Evolutionary conservation across 2,113 vertebrate genomes (phyloP).

Genomic region (Rhegmatorhina hoffmannsi): DNA sequence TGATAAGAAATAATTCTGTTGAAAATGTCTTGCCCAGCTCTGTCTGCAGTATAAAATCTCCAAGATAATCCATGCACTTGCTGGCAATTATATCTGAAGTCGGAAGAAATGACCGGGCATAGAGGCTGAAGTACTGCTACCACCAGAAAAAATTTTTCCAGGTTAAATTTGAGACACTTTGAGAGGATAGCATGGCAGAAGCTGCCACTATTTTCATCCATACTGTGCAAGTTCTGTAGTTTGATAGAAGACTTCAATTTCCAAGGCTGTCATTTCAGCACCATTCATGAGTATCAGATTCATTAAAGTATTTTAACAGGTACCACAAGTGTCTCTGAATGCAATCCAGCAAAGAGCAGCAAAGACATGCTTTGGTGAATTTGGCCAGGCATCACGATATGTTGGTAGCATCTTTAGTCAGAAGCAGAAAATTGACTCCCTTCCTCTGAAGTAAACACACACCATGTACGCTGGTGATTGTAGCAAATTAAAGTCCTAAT

Average conservation of each 20-base stretch:
- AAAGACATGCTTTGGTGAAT: slow-evolving; percentile 60
- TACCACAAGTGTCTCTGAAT: slow-evolving; percentile 59
- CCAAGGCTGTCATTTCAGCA: slow-evolving; percentile 57
- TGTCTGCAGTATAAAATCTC: not conserved
- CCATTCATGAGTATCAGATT: slow-evolving; percentile 62
- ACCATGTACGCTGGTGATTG: slow-evolving; percentile 25
- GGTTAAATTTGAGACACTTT: slow-evolving; percentile 23
- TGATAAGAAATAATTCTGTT: slow-evolving; percentile 23
- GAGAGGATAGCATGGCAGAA: slow-evolving; percentile 23
- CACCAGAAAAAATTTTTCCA: slow-evolving; percentile 40
- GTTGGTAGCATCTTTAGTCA: slow-evolving; percentile 48
- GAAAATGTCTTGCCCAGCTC: not conserved
- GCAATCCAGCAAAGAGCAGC: slow-evolving; percentile 30
- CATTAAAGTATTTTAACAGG: slow-evolving; percentile 67
- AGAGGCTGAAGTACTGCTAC: slow-evolving; percentile 23
- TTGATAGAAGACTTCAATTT: slow-evolving; percentile 65
- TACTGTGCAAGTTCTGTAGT: not conserved
- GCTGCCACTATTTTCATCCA: slow-evolving; percentile 35
- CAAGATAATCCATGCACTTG: slow-evolving; percentile 3
- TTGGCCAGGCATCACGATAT: slow-evolving; percentile 29
- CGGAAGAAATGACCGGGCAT: slow-evolving; percentile 2
- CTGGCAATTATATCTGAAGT: slow-evolving; percentile 29
- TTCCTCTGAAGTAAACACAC: slow-evolving; percentile 44
- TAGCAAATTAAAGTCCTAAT: slow-evolving; percentile 71
- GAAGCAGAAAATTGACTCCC: slow-evolving; percentile 54